A percentile compares a stretch with the other conserved stretches of the same genome.
Evolutionary conservation across 2,113 vertebrate genomes (phyloP).

Genomic region (Hylia prasina): DNA sequence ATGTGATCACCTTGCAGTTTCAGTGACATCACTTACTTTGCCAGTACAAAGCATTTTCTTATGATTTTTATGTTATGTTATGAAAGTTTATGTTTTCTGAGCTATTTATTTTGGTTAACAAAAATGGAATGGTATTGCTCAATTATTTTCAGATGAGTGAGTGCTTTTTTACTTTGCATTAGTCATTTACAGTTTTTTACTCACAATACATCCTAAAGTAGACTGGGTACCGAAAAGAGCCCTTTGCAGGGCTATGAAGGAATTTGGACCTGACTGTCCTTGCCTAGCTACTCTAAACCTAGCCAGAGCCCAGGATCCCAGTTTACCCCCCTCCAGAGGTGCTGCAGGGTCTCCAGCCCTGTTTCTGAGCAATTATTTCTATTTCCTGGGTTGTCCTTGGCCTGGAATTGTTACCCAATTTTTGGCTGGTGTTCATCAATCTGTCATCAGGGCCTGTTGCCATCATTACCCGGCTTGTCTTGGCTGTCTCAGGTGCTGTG

Average conservation of each 20-base stretch:
- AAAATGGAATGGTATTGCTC: background rate
- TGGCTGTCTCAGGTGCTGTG: fast-evolving
- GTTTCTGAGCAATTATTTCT: background rate
- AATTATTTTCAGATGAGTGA: background rate
- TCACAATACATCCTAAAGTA: background rate
- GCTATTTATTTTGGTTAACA: background rate
- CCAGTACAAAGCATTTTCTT: background rate
- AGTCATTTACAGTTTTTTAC: background rate
- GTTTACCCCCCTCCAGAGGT: background rate
- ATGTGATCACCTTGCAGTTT: background rate
- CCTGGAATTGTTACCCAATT: background rate
- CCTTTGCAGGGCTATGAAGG: background rate
- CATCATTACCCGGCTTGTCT: background rate
- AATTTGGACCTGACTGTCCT: background rate
- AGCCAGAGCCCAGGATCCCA: background rate
- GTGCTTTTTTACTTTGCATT: background rate
- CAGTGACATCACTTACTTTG: background rate
- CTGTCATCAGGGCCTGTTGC: background rate
- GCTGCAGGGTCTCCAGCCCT: background rate
- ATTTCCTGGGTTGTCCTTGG: background rate
- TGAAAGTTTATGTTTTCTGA: background rate
- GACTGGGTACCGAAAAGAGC: background rate
- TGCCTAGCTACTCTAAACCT: background rate
- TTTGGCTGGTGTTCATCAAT: background rate
- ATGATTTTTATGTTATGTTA: background rate